These are phyloP conservation scores for Loxodonta africana DNA, from an alignment of 2,113 vertebrate genomes.

Conservation along the genomic window DNA sequence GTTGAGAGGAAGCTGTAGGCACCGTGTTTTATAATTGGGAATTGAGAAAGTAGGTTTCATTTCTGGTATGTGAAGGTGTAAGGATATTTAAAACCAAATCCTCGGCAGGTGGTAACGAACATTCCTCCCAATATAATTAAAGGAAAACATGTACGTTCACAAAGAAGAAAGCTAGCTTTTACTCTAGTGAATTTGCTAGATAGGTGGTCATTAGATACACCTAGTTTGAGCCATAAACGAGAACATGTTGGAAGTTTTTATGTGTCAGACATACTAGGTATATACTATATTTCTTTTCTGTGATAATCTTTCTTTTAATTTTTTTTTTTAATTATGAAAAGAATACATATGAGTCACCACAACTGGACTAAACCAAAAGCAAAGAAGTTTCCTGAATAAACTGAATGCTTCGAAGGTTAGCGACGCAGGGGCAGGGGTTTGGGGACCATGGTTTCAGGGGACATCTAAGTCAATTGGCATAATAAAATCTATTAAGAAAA, in stretches of 20 bases:
- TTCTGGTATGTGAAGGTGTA: neutral
- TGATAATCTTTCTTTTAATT: neutral
- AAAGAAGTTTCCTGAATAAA: no score
- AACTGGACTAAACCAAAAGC: no score
- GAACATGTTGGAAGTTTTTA: neutral
- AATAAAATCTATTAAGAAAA: no score
- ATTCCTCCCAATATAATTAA: neutral
- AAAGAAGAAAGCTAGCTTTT: constrained; percentile 52
- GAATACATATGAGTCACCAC: neutral
- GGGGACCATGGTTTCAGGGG: no score
- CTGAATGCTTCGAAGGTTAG: no score
- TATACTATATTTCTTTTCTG: neutral
- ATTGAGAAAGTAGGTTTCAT: neutral
- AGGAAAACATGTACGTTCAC: constrained; percentile 11
- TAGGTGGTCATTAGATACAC: neutral
- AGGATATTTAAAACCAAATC: constrained; percentile 41
- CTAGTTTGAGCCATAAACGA: neutral
- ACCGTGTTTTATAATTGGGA: neutral
- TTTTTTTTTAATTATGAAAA: constrained; percentile 34
- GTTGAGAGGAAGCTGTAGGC: neutral
- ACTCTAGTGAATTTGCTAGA: neutral
- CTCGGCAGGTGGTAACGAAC: neutral
- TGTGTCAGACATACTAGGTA: neutral
- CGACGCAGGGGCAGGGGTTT: no score
- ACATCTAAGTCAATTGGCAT: no score